Conservation (phyloP, 2,888 invertebrate species). For the Epirrhoe alternata region DNA sequence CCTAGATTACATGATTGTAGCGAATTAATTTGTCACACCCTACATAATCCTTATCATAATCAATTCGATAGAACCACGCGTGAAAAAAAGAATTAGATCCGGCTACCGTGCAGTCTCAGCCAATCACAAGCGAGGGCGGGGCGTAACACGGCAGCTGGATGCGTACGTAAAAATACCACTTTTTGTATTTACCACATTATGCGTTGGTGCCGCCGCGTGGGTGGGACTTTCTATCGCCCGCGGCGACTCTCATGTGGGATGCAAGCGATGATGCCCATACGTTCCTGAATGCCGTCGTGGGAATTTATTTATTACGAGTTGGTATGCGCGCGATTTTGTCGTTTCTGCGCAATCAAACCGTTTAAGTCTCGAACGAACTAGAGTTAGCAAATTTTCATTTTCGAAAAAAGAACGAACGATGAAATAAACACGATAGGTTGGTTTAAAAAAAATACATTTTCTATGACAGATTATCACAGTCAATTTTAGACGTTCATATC, state of each 20-base stretch:
- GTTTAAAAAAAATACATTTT: neutral
- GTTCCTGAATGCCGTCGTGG: slow-evolving; percentile 44
- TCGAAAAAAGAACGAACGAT: neutral
- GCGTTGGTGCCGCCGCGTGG: slow-evolving; percentile 65
- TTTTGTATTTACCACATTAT: slow-evolving; percentile 57
- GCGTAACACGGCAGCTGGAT: slow-evolving; percentile 76
- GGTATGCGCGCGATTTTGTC: slow-evolving; percentile 6
- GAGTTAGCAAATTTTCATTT: neutral
- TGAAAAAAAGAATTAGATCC: slow-evolving; percentile 59
- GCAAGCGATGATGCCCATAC: slow-evolving; percentile 50
- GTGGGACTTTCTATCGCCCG: slow-evolving; percentile 82
- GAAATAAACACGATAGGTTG: neutral
- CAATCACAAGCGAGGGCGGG: slow-evolving; percentile 74
- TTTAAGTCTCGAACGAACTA: neutral
- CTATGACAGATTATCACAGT: slow-evolving; percentile 1
- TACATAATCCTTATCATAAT: slow-evolving; percentile 37
- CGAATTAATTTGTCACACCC: neutral
- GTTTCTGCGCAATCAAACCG: slow-evolving; percentile 14
- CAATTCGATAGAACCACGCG: slow-evolving; percentile 46
- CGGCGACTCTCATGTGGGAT: slow-evolving; percentile 75
- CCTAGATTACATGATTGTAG: neutral
- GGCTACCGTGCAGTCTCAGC: slow-evolving; percentile 67
- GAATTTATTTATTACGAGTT: slow-evolving; percentile 36
- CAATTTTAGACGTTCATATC: slow-evolving; percentile 45
- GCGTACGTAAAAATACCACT: slow-evolving; percentile 39